Evolutionary conservation across 2,888 invertebrate genomes (phyloP).

Genomic region (Agrilus biguttatus): DNA sequence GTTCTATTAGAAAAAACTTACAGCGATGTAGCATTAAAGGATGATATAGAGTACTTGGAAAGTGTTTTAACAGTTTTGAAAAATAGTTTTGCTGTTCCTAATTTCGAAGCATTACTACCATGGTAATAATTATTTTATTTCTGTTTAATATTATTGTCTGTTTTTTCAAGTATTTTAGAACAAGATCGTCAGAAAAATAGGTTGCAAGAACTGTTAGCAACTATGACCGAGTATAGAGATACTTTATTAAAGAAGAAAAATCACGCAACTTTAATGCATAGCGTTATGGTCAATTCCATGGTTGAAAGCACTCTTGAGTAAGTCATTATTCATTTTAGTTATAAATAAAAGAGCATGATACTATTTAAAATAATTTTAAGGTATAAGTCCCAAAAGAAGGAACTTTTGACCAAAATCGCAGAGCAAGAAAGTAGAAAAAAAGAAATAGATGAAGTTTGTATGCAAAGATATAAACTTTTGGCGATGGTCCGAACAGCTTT

Average conservation of each 20-base stretch:
- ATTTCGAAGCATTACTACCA: slow-evolving; percentile 29
- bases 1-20: slow-evolving; percentile 13
- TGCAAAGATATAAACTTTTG: slow-evolving; percentile 37
- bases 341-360: background rate
- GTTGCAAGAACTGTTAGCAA: slow-evolving; percentile 16
- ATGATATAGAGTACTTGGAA: slow-evolving; percentile 27
- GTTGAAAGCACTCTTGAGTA: slow-evolving; percentile 20
- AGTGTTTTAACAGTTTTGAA: slow-evolving; percentile 28
- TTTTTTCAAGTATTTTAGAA: slow-evolving; percentile 17
- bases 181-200: slow-evolving; percentile 20
- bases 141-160: background rate
- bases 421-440: slow-evolving; percentile 32
- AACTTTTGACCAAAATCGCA: slow-evolving; percentile 31
- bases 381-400: slow-evolving; percentile 34
- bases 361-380: slow-evolving; percentile 20
- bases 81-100: slow-evolving; percentile 27
- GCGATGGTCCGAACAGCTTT: slow-evolving; percentile 43
- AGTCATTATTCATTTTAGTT: slow-evolving; percentile 4
- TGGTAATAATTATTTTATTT: slow-evolving; percentile 17
- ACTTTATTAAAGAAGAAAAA: slow-evolving; percentile 17
- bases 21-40: slow-evolving; percentile 21
- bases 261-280: slow-evolving; percentile 17
- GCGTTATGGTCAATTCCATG: slow-evolving; percentile 19
- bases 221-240: slow-evolving; percentile 16
- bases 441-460: slow-evolving; percentile 28